Conservation (phyloP, 2,113 vertebrate genomes). For the Bufo gargarizans region DNA sequence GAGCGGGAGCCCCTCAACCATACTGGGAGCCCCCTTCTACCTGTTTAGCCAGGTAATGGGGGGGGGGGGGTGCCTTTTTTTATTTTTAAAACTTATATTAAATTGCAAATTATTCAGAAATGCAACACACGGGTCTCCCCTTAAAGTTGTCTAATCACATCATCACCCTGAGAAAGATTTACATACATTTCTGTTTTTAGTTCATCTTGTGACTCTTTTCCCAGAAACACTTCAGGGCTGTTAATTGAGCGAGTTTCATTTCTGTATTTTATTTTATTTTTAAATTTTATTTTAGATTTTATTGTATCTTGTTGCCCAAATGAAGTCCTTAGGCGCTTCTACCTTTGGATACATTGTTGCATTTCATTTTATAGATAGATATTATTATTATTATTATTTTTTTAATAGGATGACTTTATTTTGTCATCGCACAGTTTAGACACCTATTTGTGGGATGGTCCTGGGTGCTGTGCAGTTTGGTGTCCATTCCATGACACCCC, state of each 20-base stretch:
- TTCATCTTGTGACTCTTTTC: conserved; percentile 30
- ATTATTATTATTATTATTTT: not conserved
- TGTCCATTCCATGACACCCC: not conserved
- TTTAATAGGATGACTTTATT: no score
- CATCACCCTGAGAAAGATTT: conserved; percentile 58
- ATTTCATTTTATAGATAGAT: not conserved
- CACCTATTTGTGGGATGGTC: no score
- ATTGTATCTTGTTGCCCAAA: conserved; percentile 64
- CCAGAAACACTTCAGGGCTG: conserved; percentile 61
- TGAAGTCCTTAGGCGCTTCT: not conserved
- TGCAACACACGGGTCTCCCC: not conserved
- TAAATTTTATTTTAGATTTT: not conserved
- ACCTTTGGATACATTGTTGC: not conserved
- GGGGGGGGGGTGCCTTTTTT: no score
- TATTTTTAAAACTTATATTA: no score
- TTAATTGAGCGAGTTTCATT: conserved; percentile 78
- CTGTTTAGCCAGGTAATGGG: not conserved
- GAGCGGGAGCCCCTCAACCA: not conserved
- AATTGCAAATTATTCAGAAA: no score
- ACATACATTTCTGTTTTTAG: conserved; percentile 35
- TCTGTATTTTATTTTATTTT: conserved; percentile 74
- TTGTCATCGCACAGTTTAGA: no score
- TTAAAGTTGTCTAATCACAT: conserved; percentile 76
- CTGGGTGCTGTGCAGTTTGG: not conserved
- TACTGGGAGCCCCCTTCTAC: not conserved